These are phyloP conservation scores for Euplexia lucipara DNA, from an alignment of 2,888 invertebrate genomes.

Conservation along the genomic window DNA sequence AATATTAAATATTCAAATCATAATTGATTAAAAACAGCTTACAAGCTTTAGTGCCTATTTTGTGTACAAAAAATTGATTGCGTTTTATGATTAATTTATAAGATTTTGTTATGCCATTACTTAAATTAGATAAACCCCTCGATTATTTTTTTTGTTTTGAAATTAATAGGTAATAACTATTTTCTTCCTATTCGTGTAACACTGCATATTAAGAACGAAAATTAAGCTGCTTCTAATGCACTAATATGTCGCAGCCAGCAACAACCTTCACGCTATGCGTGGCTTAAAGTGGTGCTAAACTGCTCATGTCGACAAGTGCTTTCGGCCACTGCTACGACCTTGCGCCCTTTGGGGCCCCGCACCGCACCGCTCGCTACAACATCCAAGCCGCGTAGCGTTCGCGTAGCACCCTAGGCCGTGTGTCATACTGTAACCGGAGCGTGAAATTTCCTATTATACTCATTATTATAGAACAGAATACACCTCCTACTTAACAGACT, in stretches of 20 bases:
- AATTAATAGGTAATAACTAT: neutral
- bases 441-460: constrained; percentile 20
- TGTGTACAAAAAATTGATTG: neutral
- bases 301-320: constrained; percentile 44
- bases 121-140: neutral
- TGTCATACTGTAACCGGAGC: constrained; percentile 29
- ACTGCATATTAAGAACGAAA: neutral
- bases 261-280: constrained; percentile 30
- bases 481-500: neutral
- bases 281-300: constrained; percentile 28
- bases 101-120: neutral
- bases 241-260: constrained; percentile 1
- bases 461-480: constrained; percentile 1
- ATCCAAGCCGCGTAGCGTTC: constrained; percentile 33
- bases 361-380: constrained; percentile 34
- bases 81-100: neutral
- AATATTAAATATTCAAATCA: constrained; percentile 33
- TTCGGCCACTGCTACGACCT: constrained; percentile 32
- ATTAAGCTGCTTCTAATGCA: constrained; percentile 4
- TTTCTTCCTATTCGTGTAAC: neutral
- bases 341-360: constrained; percentile 51
- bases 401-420: constrained; percentile 45
- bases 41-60: neutral
- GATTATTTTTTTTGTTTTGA: constrained; percentile 1
- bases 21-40: constrained; percentile 2